Percentiles rank a stretch among this genome's conserved stretches.
phyloP scores from a whole-genome alignment of 2,888 invertebrate species.

The Lasius platythorax region DNA sequence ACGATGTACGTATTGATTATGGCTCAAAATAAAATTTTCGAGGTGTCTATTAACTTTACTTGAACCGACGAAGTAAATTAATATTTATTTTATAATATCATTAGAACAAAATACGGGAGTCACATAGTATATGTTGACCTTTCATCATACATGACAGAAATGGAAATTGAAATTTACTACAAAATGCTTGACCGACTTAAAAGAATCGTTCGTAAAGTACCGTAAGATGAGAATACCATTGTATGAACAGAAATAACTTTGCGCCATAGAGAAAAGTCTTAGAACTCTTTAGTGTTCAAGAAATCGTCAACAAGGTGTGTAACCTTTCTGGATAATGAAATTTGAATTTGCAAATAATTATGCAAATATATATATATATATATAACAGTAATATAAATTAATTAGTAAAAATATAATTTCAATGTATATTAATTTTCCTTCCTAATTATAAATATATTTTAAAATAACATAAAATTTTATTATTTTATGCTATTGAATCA shows the following conservation, averaged over 20 bases:
- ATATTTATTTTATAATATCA: neutral
- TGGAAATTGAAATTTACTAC: conserved; percentile 3
- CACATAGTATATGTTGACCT: neutral
- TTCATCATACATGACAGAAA: neutral
- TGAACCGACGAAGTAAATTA: neutral
- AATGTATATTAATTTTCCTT: neutral
- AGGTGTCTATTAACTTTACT: neutral
- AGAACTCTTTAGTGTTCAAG: neutral
- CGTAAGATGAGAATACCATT: neutral
- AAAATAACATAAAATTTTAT: conserved; percentile 17
- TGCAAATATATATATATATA: neutral
- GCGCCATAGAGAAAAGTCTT: neutral
- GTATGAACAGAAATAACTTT: conserved; percentile 13
- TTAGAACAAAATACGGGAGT: neutral
- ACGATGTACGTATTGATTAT: neutral
- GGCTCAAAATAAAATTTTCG: neutral
- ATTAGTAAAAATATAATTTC: neutral
- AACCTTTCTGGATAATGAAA: neutral
- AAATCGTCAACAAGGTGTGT: conserved; percentile 1
- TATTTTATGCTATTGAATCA: neutral
- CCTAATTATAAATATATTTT: conserved; percentile 6
- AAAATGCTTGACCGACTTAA: neutral
- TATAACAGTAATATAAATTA: neutral
- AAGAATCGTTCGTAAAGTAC: neutral
- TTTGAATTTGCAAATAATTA: neutral